Evolutionary conservation across 1,140 invertebrate species (phyloP).

Genomic region (Papilio polytes): DNA sequence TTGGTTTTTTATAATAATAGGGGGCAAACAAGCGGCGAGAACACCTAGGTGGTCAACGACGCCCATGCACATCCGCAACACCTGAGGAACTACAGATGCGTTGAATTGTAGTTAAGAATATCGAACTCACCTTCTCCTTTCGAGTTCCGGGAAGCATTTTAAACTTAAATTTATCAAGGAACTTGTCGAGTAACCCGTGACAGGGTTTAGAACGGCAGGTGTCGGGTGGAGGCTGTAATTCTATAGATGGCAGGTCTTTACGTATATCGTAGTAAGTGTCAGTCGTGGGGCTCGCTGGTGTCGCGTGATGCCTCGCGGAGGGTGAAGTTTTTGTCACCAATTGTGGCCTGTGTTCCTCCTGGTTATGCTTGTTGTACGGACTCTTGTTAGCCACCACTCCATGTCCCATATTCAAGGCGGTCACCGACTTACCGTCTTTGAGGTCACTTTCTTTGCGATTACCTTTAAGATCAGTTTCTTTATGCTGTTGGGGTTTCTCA

Average conservation of each 20-base stretch:
- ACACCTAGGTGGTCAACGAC: too few relatives aligned
- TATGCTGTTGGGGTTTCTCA: slow-evolving; percentile 2
- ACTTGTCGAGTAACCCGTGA: slow-evolving; percentile 40
- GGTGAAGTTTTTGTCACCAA: background rate
- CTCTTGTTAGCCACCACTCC: background rate
- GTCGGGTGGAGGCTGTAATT: background rate
- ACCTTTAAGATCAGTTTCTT: background rate
- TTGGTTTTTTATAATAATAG: too few relatives aligned
- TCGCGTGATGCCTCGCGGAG: background rate
- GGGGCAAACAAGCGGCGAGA: too few relatives aligned
- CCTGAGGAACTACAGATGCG: too few relatives aligned
- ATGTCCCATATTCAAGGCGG: background rate
- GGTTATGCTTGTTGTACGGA: background rate
- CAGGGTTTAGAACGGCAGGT: background rate
- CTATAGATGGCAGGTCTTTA: slow-evolving; percentile 6
- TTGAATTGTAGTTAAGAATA: background rate
- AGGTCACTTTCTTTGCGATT: background rate
- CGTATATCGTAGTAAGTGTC: slow-evolving; percentile 25
- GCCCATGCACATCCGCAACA: too few relatives aligned
- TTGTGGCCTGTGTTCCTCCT: background rate
- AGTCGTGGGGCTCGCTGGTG: background rate
- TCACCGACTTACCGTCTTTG: background rate
- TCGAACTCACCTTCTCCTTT: slow-evolving; percentile 40
- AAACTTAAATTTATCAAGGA: slow-evolving; percentile 42
- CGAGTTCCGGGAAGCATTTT: slow-evolving; percentile 32